A percentile compares a stretch with the other conserved stretches of the same genome.
Evolutionary conservation across 2,113 vertebrate genomes (phyloP).

Genomic region (Dicerorhinus sumatrensis): DNA sequence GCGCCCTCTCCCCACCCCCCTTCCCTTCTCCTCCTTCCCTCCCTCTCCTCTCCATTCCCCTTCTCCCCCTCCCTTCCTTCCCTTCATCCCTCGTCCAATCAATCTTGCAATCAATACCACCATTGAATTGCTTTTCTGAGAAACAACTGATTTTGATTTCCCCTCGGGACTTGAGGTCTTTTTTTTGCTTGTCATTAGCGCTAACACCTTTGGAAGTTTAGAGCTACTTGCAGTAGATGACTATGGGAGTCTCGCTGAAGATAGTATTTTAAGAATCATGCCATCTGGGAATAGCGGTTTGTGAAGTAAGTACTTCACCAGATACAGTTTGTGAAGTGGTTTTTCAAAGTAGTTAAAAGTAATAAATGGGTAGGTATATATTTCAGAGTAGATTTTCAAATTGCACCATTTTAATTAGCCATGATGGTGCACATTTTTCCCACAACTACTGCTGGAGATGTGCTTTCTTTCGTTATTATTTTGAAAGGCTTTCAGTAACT

Average conservation of each 20-base stretch:
- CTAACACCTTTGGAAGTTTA: not conserved
- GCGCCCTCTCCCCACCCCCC: too few relatives aligned
- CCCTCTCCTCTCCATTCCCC: rapidly evolving
- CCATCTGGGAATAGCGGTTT: conserved; percentile 31
- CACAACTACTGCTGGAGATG: not conserved
- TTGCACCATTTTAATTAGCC: not conserved
- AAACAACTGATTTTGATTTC: not conserved
- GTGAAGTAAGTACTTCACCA: not conserved
- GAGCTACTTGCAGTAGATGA: not conserved
- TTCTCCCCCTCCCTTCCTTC: rapidly evolving
- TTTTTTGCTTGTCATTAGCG: not conserved
- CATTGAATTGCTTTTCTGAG: not conserved
- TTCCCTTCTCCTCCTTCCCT: rapidly evolving
- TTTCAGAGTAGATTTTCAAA: conserved; percentile 2
- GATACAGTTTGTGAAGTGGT: not conserved
- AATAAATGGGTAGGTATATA: not conserved
- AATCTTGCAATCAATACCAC: not conserved
- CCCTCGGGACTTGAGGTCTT: not conserved
- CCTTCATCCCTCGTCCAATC: not conserved
- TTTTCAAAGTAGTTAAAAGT: conserved; percentile 29
- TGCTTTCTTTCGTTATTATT: not conserved
- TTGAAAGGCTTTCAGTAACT: conserved; percentile 14
- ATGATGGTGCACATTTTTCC: not conserved
- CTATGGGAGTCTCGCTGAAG: not conserved
- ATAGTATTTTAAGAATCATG: not conserved